phyloP scores from a whole-genome alignment of 2,113 vertebrate species.

The Megaceryle maxima region DNA sequence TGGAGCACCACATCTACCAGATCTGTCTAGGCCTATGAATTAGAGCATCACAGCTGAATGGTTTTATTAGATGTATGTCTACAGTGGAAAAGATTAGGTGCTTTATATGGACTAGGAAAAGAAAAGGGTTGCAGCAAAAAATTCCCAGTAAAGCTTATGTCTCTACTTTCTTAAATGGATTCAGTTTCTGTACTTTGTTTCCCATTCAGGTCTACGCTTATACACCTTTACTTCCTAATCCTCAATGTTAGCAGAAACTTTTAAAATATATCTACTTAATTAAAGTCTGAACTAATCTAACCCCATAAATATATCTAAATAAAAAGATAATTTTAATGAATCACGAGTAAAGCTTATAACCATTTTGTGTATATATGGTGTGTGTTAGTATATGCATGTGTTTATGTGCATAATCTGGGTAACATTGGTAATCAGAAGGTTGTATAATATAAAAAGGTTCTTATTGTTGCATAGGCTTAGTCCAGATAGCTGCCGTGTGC shows the following conservation, averaged over 20 bases:
- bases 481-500: rapidly evolving
- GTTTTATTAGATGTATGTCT: neutral
- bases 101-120: neutral
- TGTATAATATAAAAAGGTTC: neutral
- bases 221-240: neutral
- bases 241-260: neutral
- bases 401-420: neutral
- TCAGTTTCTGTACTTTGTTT: neutral
- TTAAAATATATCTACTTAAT: neutral
- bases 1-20: neutral
- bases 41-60: neutral
- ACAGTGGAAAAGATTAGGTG: neutral
- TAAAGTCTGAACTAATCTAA: neutral
- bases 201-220: neutral
- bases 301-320: neutral
- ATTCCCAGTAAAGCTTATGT: neutral
- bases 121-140: neutral
- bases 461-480: neutral
- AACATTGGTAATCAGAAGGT: neutral
- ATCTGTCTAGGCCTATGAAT: neutral
- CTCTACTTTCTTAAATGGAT: neutral
- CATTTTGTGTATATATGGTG: neutral
- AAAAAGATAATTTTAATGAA: neutral
- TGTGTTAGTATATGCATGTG: neutral
- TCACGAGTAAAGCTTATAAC: neutral